These are phyloP conservation scores for Platysteira castanea DNA, from an alignment of 2,113 vertebrate genomes.

Conservation along the genomic window DNA sequence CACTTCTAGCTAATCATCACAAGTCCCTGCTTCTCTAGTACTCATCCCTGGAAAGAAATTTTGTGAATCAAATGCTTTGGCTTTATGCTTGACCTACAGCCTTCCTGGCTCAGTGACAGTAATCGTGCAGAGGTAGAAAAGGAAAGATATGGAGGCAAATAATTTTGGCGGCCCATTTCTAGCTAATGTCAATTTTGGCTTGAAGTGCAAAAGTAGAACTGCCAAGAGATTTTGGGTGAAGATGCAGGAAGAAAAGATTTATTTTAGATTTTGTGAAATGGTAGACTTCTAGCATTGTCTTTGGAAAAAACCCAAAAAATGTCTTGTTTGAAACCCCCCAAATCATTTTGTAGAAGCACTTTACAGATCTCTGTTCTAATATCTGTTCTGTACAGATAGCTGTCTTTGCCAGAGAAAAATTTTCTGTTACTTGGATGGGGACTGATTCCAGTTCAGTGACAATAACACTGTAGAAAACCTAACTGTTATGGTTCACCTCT, in stretches of 20 bases:
- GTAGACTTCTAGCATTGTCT: neutral
- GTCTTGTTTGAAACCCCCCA: neutral
- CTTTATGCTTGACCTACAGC: neutral
- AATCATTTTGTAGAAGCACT: fast-evolving
- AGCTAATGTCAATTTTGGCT: neutral
- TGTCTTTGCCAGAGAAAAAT: neutral
- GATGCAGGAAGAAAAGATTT: neutral
- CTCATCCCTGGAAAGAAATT: neutral
- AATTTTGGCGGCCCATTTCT: neutral
- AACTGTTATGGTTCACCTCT: neutral
- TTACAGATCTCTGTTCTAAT: neutral
- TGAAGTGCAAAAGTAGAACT: neutral
- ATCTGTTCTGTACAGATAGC: neutral
- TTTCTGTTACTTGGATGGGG: neutral
- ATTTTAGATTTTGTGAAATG: neutral
- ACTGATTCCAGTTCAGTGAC: neutral
- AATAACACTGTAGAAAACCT: neutral
- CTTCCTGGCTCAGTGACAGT: neutral
- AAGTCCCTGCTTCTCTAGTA: neutral
- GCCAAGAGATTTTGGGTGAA: neutral
- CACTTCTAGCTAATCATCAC: neutral
- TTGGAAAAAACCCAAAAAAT: neutral
- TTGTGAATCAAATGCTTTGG: neutral
- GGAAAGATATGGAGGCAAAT: neutral
- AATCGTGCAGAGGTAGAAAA: neutral